These are phyloP conservation scores for Drosophila guanche DNA, from an alignment of 1,140 invertebrate species.

Conservation along the genomic window DNA sequence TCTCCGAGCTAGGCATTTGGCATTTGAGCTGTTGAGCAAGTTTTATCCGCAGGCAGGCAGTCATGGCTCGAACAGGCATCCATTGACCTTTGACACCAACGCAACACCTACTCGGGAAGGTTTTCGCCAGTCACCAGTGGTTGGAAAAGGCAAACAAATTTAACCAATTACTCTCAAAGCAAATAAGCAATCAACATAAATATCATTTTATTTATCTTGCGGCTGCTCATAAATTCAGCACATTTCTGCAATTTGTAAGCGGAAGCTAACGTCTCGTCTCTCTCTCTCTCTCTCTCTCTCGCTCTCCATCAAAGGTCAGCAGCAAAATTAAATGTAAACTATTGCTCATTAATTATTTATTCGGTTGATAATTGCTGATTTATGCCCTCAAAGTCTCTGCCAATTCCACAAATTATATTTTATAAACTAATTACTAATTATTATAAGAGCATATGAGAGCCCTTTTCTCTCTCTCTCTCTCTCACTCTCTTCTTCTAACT, in stretches of 20 bases:
- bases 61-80: slow-evolving; percentile 33
- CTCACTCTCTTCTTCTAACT: background rate
- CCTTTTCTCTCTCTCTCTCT: background rate
- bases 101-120: slow-evolving; percentile 56
- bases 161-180: slow-evolving; percentile 73
- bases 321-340: too few species aligned
- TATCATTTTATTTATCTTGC: slow-evolving; percentile 60
- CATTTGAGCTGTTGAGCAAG: slow-evolving; percentile 61
- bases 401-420: too few species aligned
- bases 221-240: slow-evolving; percentile 40
- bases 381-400: too few species aligned
- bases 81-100: slow-evolving; percentile 72
- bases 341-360: too few species aligned
- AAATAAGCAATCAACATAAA: slow-evolving; percentile 79
- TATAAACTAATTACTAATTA: too few species aligned
- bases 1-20: slow-evolving; percentile 19
- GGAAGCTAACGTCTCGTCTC: background rate
- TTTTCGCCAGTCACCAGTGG: slow-evolving; percentile 15
- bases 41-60: slow-evolving; percentile 42
- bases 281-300: background rate
- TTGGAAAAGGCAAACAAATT: slow-evolving; percentile 54
- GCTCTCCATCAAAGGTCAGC: background rate
- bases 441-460: too few species aligned
- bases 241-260: slow-evolving; percentile 35
- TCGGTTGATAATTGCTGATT: background rate